Conservation (phyloP, 2,888 invertebrate genomes). For the Bellardia pandia region DNA sequence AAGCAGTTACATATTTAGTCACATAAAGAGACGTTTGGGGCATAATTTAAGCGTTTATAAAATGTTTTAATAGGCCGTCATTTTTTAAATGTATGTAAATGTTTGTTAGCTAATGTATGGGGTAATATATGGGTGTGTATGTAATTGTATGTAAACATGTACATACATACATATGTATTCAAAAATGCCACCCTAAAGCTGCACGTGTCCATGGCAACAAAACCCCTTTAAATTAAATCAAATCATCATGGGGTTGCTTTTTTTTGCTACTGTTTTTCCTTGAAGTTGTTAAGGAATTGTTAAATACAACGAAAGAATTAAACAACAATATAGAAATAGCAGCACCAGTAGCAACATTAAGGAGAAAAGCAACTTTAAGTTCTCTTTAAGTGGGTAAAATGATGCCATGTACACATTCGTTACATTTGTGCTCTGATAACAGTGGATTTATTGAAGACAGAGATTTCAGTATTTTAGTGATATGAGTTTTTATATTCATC, state of each 20-base stretch:
- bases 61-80: constrained; percentile 7
- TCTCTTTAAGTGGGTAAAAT: not conserved
- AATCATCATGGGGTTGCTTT: constrained; percentile 27
- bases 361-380: not conserved
- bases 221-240: constrained; percentile 43
- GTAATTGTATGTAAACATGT: not conserved
- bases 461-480: too few relatives aligned
- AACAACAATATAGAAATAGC: not conserved
- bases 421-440: not conserved
- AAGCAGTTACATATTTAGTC: not conserved
- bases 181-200: constrained; percentile 25
- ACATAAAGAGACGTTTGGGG: constrained; percentile 15
- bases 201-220: constrained; percentile 43
- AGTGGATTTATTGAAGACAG: too few relatives aligned
- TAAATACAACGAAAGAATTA: not conserved
- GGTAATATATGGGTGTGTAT: not conserved
- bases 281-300: not conserved
- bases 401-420: not conserved
- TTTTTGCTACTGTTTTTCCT: not conserved
- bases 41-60: constrained; percentile 35
- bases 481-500: too few relatives aligned
- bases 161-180: not conserved
- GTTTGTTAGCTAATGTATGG: not conserved
- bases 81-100: not conserved
- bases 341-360: not conserved